A percentile compares a stretch with the other conserved stretches of the same genome.
Conservation (phyloP, 2,113 vertebrate species). For the Bubalus kerabau region DNA sequence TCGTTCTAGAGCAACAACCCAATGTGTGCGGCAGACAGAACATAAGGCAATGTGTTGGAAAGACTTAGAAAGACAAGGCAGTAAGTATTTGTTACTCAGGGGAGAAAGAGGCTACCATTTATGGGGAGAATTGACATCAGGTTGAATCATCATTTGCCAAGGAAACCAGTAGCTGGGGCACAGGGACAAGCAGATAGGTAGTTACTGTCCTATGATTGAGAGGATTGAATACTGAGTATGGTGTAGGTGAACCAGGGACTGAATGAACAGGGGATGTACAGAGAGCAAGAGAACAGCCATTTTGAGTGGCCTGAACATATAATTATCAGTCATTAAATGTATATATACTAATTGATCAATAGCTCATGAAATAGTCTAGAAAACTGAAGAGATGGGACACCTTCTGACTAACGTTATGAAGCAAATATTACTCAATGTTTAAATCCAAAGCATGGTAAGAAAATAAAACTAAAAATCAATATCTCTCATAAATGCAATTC, state of each 20-base stretch:
- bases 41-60: background rate
- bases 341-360: background rate
- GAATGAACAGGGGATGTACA: background rate
- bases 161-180: background rate
- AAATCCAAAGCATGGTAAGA: background rate
- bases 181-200: background rate
- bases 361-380: background rate
- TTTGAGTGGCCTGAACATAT: background rate
- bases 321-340: background rate
- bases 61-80: background rate
- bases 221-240: background rate
- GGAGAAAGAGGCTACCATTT: background rate
- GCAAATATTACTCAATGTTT: background rate
- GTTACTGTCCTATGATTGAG: background rate
- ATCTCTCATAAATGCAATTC: background rate
- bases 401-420: background rate
- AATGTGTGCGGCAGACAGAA: background rate
- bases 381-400: background rate
- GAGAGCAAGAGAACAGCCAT: background rate
- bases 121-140: background rate
- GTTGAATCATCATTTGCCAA: background rate
- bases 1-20: background rate
- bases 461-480: background rate
- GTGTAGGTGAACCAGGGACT: background rate
- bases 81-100: background rate